Conservation (phyloP, 2,113 vertebrate genomes). For the Myocastor coypus region DNA sequence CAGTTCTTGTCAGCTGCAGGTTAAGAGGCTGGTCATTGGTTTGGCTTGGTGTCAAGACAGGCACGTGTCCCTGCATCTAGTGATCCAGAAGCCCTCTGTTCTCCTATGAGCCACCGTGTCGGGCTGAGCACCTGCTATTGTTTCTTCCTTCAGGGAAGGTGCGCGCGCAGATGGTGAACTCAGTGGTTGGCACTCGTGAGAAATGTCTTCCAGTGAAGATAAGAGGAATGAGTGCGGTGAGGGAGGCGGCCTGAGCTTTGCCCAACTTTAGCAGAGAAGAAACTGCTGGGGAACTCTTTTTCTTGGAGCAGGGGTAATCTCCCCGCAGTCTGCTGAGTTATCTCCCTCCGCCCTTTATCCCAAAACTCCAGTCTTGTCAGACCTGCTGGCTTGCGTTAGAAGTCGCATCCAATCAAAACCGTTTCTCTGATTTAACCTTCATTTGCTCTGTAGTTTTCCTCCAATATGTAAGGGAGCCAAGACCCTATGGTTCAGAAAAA, state of each 20-base stretch:
- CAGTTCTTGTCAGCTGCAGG: neutral
- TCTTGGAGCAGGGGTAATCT: neutral
- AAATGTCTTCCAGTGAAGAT: neutral
- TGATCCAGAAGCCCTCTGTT: neutral
- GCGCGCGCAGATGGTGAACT: neutral
- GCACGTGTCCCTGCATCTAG: accelerated
- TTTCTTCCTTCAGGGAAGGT: constrained; percentile 22
- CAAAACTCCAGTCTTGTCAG: neutral
- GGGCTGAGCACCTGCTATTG: neutral
- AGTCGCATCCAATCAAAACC: neutral
- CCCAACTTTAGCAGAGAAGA: neutral
- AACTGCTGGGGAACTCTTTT: neutral
- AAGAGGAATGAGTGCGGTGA: neutral
- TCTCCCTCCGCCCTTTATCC: neutral
- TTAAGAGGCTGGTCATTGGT: neutral
- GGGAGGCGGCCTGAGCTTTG: neutral
- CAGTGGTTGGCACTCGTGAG: neutral
- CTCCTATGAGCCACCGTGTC: neutral
- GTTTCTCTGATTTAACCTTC: neutral
- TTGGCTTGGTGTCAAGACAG: neutral
- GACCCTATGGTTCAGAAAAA: neutral
- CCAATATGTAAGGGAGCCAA: neutral
- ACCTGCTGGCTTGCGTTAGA: neutral
- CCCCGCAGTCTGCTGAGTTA: neutral
- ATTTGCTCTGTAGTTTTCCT: neutral